Evolutionary conservation across 2,888 invertebrate genomes (phyloP), one percentile per base, ranked within the genome.

Genomic region (Xestia ashworthii): DNA sequence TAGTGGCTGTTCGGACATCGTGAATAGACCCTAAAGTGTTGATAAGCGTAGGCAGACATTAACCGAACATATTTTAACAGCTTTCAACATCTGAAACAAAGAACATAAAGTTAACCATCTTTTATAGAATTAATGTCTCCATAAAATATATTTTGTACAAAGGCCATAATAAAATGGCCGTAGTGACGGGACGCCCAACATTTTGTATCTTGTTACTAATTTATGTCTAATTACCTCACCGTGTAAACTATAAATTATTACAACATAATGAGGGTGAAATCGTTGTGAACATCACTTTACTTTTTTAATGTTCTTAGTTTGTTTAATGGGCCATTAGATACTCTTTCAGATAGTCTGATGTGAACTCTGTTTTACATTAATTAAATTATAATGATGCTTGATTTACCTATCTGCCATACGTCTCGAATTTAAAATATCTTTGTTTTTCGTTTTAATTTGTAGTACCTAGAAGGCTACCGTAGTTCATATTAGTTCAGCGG

Each of bases 131-230:
- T 89, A 92, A 92, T 78, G 82, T 80, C 89, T 78, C 85, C 84
- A 90, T 93, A 92, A 93, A 93, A 89, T 89, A 90, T 89, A 83
- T 83, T 78, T 86, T 84, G 82, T 82, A 86, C 83, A 86, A 85
- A 83, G 25, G 32, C 66, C 69, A 65, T 87, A 87, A 82, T 82
- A 83, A 32, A 32, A 84, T 79, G 50, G 71, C 6, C 48, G 6
- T 9, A 68, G 50, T 82, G 80, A 80, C 83, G 76, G 78, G 81
- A 81, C 87, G 86, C 76, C 85, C 81, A 79, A 80, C 87, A 78
- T 87, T 81, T 78, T 89, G 91, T 93, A 90, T 93, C 91, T 86
- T 85, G 89, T 93, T 93, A 93, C 94, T 88, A 93, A 93, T 93
- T 92, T 93, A 93, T 93, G 83, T 87, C 90, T 92, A 93, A 93